Conservation (phyloP, 2,797 vertebrate species). For the Phylloscopus collybita region DNA sequence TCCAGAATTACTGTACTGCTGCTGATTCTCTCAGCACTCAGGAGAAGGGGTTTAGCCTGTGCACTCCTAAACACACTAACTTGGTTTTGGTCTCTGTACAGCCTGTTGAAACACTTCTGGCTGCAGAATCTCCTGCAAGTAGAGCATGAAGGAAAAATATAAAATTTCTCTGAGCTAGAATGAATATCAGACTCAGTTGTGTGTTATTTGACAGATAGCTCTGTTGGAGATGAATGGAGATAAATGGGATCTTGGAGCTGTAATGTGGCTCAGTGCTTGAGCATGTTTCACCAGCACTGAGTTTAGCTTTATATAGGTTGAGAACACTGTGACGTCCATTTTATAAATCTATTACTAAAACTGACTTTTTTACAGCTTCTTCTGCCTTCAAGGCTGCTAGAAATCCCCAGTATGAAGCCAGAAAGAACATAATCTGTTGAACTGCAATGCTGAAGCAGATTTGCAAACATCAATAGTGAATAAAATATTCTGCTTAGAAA, state of each 20-base stretch:
- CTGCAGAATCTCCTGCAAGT: neutral
- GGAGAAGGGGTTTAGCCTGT: neutral
- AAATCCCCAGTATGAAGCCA: neutral
- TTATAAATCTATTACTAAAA: constrained; percentile 10
- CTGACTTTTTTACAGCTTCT: neutral
- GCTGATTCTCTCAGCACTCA: neutral
- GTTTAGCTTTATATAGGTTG: constrained; percentile 1
- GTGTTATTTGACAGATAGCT: neutral
- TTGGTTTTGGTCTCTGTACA: neutral
- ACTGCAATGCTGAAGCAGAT: constrained; percentile 8
- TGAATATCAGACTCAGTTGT: neutral
- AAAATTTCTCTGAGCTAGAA: neutral
- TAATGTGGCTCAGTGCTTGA: neutral
- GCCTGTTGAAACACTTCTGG: neutral
- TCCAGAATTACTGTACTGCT: neutral
- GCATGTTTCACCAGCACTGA: neutral
- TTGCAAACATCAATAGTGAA: constrained; percentile 14
- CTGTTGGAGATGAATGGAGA: neutral
- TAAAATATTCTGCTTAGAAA: constrained; percentile 42
- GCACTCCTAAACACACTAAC: neutral
- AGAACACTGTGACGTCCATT: neutral
- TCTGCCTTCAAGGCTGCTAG: neutral
- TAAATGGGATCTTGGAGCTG: neutral
- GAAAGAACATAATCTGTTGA: constrained; percentile 39
- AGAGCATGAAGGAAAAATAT: neutral